phyloP scores from a whole-genome alignment of 2,888 invertebrate genomes.

The Colostygia pectinataria region DNA sequence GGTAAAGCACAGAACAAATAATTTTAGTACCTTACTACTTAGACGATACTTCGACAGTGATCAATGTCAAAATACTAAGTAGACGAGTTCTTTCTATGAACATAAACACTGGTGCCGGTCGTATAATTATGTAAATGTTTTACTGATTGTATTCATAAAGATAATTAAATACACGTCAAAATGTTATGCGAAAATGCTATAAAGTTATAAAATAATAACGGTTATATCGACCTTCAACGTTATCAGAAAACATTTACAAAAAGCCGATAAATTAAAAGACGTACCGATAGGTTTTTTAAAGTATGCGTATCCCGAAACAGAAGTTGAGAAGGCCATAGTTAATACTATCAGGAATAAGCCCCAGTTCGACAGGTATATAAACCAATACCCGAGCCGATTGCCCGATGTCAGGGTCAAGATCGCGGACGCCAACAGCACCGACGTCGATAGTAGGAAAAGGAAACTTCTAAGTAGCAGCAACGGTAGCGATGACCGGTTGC shows the following conservation, averaged over 20 bases:
- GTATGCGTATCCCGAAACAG: conserved; percentile 56
- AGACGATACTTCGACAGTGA: conserved; percentile 1
- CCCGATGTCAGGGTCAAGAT: conserved; percentile 48
- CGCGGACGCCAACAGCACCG: conserved; percentile 51
- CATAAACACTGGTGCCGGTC: neutral
- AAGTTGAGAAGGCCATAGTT: conserved; percentile 54
- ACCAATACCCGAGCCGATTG: conserved; percentile 60
- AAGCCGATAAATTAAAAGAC: conserved; percentile 32
- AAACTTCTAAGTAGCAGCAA: conserved; percentile 50
- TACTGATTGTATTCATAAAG: no score
- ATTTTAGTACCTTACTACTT: no score
- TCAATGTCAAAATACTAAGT: conserved; percentile 26
- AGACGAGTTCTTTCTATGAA: no score
- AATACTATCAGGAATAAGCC: conserved; percentile 60
- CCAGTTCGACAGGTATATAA: conserved; percentile 77
- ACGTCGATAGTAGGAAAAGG: conserved; percentile 57
- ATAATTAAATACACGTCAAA: no score
- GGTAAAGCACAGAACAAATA: no score
- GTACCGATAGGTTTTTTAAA: conserved; percentile 59
- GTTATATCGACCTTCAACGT: no score
- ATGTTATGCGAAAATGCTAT: no score
- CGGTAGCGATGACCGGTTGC: conserved; percentile 53
- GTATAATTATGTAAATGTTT: conserved; percentile 1
- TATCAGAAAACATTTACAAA: no score
- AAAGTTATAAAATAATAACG: no score